Conservation (phyloP, 1,140 invertebrate species). For the Ylistrum balloti region DNA sequence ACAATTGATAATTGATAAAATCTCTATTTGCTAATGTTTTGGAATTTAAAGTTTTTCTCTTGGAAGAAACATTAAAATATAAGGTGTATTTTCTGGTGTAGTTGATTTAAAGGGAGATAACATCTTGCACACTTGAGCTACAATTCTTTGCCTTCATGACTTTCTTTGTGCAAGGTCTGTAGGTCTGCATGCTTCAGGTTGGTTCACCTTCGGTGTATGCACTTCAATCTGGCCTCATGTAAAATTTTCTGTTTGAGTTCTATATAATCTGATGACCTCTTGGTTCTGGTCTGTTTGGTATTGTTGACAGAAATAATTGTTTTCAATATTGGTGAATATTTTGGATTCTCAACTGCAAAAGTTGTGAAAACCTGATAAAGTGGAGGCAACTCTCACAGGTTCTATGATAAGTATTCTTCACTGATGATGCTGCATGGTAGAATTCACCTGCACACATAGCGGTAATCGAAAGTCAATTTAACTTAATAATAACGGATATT, state of each 20-base stretch:
- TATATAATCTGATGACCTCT: not conserved
- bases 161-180: not conserved
- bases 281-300: not conserved
- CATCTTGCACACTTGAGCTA: too few species aligned
- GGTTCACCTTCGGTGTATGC: not conserved
- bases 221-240: not conserved
- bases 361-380: not conserved
- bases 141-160: not conserved
- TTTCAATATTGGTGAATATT: not conserved
- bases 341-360: not conserved
- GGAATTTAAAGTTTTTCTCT: too few species aligned
- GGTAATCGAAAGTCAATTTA: too few species aligned
- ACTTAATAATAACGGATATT: too few species aligned
- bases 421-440: conserved; percentile 32
- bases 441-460: not conserved
- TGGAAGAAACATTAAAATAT: too few species aligned
- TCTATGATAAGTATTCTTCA: not conserved
- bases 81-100: too few species aligned
- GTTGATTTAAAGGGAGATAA: too few species aligned
- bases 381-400: not conserved
- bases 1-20: too few species aligned
- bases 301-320: not conserved
- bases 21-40: too few species aligned
- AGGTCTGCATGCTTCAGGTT: conserved; percentile 5
- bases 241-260: not conserved